phyloP scores from a whole-genome alignment of 2,797 vertebrate genomes.

The Telmatherina bonti region DNA sequence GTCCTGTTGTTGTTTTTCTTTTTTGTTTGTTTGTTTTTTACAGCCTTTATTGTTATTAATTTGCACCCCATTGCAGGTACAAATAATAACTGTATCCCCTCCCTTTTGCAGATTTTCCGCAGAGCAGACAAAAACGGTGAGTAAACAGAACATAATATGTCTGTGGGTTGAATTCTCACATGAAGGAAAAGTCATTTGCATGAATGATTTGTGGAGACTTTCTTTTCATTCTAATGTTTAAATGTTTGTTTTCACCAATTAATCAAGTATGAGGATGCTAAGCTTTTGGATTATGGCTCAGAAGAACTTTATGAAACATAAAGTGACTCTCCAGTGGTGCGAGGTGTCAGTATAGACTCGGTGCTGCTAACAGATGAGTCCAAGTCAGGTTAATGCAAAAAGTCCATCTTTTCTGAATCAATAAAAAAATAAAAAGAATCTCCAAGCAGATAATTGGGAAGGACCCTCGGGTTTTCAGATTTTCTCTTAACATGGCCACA shows the following conservation, averaged over 20 bases:
- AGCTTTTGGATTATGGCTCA: constrained; percentile 41
- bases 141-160: constrained; percentile 61
- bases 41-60: constrained; percentile 14
- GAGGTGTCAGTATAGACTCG: constrained; percentile 15
- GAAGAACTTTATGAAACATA: constrained; percentile 31
- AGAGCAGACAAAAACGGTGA: constrained; percentile 98
- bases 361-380: constrained; percentile 27
- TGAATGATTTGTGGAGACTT: constrained; percentile 33
- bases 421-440: background rate
- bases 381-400: constrained; percentile 26
- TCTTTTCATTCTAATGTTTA: constrained; percentile 37
- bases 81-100: constrained; percentile 13
- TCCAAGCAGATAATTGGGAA: background rate
- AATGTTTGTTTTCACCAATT: constrained; percentile 29
- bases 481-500: background rate
- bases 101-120: constrained; percentile 91
- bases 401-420: background rate
- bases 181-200: constrained; percentile 37
- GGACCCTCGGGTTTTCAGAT: background rate
- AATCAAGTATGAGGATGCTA: constrained; percentile 62
- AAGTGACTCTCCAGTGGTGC: constrained; percentile 26
- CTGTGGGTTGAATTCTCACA: constrained; percentile 34
- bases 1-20: constrained; percentile 31
- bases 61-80: too few relatives aligned
- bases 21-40: constrained; percentile 17